These are phyloP conservation scores for Eulimnadia texana DNA, from an alignment of 1,140 invertebrate genomes.

Conservation along the genomic window DNA sequence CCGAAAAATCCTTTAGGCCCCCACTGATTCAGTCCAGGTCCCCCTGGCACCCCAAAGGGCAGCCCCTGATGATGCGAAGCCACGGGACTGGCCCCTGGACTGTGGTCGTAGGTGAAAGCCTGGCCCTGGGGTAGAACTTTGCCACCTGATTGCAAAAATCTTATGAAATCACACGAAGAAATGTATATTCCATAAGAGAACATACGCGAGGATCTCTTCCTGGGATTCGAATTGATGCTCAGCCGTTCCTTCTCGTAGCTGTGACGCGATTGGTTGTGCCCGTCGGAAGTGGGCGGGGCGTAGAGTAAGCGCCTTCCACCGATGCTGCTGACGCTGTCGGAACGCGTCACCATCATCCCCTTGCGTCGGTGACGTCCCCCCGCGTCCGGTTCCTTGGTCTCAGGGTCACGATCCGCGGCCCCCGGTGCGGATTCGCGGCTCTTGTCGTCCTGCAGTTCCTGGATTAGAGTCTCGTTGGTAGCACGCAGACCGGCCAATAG, in stretches of 20 bases:
- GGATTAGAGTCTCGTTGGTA: slow-evolving; percentile 56
- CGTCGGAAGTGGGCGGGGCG: slow-evolving; percentile 73
- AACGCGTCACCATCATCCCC: slow-evolving; percentile 41
- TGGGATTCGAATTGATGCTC: neutral
- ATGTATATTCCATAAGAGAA: too few species aligned
- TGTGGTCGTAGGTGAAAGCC: slow-evolving; percentile 23
- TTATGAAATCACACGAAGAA: too few species aligned
- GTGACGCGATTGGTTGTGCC: slow-evolving; percentile 45
- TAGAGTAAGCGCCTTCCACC: slow-evolving; percentile 71
- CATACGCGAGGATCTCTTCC: neutral
- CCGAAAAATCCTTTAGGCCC: neutral
- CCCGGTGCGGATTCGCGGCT: slow-evolving; percentile 1
- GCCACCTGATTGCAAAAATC: neutral
- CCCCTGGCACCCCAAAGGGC: slow-evolving; percentile 27
- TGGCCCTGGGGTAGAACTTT: slow-evolving; percentile 20
- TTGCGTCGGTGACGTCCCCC: slow-evolving; percentile 29
- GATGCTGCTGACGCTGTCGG: slow-evolving; percentile 62
- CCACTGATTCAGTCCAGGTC: neutral
- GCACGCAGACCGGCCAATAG: slow-evolving; percentile 76
- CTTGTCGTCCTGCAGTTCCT: slow-evolving; percentile 26
- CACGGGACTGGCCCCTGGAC: slow-evolving; percentile 6
- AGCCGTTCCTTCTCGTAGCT: slow-evolving; percentile 20
- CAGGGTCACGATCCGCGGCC: slow-evolving; percentile 29
- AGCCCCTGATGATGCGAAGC: neutral
- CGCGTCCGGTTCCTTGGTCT: slow-evolving; percentile 21